Base-by-base conservation (phyloP, 2,113 vertebrate species). In the Aptenodytes forsteri region DNA sequence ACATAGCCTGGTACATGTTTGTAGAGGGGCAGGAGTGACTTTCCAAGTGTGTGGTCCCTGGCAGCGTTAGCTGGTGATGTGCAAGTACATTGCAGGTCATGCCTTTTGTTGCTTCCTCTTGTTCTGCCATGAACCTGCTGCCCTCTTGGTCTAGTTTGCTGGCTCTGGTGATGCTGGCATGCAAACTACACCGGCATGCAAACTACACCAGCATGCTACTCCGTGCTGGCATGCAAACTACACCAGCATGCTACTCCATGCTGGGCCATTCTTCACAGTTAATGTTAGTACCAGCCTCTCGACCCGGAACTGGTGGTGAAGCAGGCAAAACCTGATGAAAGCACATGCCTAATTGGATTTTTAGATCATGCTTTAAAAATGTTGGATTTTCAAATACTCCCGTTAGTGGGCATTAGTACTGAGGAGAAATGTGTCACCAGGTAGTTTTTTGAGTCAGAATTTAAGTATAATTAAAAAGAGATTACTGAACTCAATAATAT, bases 381-480 rank as follows among this genome's bases (percentile, higher is more conserved):
- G 14, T 27, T 58, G 52, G 17, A 30, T 92, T 93, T 96, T 82
- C 61, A 84, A 88, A 59, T 78, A 6, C 12, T 78, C 27, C 47
- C 44, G 44, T 92, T 94, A 90, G 55, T 40, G 59, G 47, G 52
- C 34, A 52, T 92, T 93, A 87, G 52, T 78, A 47, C 26, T 44
- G 50, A 92, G 67, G 38, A 85, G 59, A 89, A 92, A 44, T 66
- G 26, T 83, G 56, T 90, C 54, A 73, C 38, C 11, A 46, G 42
- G 69, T 89, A 82, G n/a, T 15, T 89, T 81, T 86, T 70, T n/a
- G 50, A 86, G 55, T 92, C 21, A 71, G 77, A 87, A 84, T 92
- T 95, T 72, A 61, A 93, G 61, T 65, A 34, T 61, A 79, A 92
- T 89, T 93, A 81, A 65, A 76, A 92, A 84, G 79, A 93, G 50